Base-by-base conservation (phyloP, 2,113 vertebrate genomes). In the Columba livia region DNA sequence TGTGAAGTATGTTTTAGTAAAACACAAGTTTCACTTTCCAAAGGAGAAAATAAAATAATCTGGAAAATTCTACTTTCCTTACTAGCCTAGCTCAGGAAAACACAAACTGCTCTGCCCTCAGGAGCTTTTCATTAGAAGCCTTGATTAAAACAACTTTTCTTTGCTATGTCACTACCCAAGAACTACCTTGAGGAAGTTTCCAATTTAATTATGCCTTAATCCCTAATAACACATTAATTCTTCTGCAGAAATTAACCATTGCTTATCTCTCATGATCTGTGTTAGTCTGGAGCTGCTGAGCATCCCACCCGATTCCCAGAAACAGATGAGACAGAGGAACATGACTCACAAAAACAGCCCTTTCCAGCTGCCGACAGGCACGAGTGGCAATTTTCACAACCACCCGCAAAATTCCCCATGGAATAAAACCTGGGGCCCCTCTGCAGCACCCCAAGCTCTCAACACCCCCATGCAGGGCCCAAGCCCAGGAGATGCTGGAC, bases 281-380 rank as follows among this genome's bases (percentile, higher is more conserved):
- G n/a, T 16, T 38, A 25, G 29, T 31, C 10, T 26, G 40, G 6
- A 58, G 5, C 20, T 58, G 36, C 81, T 57, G 26, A 50, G 6
- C 29, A 3, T 36, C 24, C 34, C 20, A 51, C 3, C 3, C 3
- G 2, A 15, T 25, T 88, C 47, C 78, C 69, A 71, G 31, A 34
- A 88, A 28, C 2, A 6, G 32, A 9, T 3, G 10, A 23, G 9
- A 5, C 1, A 10, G 10, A 74, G 31, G 16, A 83, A n/a, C 40
- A 29, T 17, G 21, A 10, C 7, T 5, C 1, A 1, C 7, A 12
- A 16, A 38, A 15, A 3, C 1, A 13, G 4, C 17, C 54, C 17
- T 5, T 47, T 25, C 47, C 8, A 2, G 47, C n/a, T 20, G 12
- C 56, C 0, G 0, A 3, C 21, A n/a, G 21, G 32, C 4, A 1